Conservation (phyloP, 2,888 invertebrate genomes). For the Volucella inanis region DNA sequence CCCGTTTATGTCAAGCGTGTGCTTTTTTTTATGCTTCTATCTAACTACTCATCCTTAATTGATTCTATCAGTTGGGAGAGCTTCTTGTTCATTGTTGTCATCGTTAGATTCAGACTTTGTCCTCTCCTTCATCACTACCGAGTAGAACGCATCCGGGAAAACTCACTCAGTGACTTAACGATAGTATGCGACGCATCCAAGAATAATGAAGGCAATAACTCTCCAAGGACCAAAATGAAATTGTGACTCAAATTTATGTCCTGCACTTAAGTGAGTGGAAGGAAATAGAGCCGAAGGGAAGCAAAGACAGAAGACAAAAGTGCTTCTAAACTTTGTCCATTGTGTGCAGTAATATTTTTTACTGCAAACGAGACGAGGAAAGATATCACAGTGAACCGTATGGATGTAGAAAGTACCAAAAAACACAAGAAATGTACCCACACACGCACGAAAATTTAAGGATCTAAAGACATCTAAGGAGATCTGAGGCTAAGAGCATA, state of each 20-base stretch:
- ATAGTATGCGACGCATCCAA: slow-evolving; percentile 69
- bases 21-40: slow-evolving; percentile 19
- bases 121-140: slow-evolving; percentile 1
- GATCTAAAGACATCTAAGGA: background rate
- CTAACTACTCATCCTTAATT: slow-evolving; percentile 67
- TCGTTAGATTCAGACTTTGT: slow-evolving; percentile 23
- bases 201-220: slow-evolving; percentile 74
- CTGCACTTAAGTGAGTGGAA: slow-evolving; percentile 67
- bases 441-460: background rate
- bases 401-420: background rate
- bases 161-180: slow-evolving; percentile 45
- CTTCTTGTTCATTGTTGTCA: slow-evolving; percentile 50
- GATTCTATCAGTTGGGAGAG: slow-evolving; percentile 66
- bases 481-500: slow-evolving; percentile 44
- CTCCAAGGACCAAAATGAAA: slow-evolving; percentile 70
- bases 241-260: slow-evolving; percentile 74
- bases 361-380: slow-evolving; percentile 12
- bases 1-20: slow-evolving; percentile 64
- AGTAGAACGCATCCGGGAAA: slow-evolving; percentile 38
- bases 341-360: slow-evolving; percentile 42
- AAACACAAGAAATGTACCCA: slow-evolving; percentile 7
- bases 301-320: slow-evolving; percentile 24
- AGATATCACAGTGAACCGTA: slow-evolving; percentile 16
- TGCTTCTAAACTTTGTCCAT: slow-evolving; percentile 67
- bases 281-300: slow-evolving; percentile 18